Base-by-base conservation (phyloP, 2,113 vertebrate species). In the Pseudorhombus dupliciocellatus region DNA sequence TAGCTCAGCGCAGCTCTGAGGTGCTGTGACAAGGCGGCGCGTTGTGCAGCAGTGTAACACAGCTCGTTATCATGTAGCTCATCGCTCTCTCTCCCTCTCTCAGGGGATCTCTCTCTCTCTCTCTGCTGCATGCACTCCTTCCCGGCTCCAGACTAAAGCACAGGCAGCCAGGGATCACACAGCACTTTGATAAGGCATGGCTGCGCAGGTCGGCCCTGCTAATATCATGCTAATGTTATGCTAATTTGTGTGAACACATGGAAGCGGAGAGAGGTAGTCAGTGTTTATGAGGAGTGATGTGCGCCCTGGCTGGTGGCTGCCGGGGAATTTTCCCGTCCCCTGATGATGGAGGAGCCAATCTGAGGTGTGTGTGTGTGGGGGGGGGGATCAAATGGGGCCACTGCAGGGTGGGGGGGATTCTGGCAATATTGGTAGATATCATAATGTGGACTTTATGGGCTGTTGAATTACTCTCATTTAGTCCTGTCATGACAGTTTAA, bases 11-110 rank as follows among this genome's bases (percentile, higher is more conserved):
- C 59, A 71, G 84, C 84, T 87, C 83, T 70, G 83, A 88, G 82
- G 76, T 68, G 4, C 79, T 11, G 79, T 79, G 89, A 89, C 88
- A 86, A 84, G 86, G 52, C 73, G 82, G 79, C 77, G 87, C 86
- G 84, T 83, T 89, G 85, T 86, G 76, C 48, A 71, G 85, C 77
- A 4, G 77, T 76, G 85, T 84, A 89, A 91, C 87, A 90, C 87
- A 74, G 79, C 88, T 90, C 84, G 80, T 90, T 92, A 91, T 90
- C 88, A 84, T 86, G 86, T 86, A 86, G 85, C 90, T 89, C 89
- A 89, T 91, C 75, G 66, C 73, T 88, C 65, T 66, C 84, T 81
- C 80, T 84, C 81, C 52, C 66, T 54, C 72, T 63, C 71, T 81
- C 80, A 68, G 80, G 81, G 56, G 73, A 80, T 11, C 68, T 66